Conservation (phyloP, 1,140 invertebrate species). For the Bombus ignitus region DNA sequence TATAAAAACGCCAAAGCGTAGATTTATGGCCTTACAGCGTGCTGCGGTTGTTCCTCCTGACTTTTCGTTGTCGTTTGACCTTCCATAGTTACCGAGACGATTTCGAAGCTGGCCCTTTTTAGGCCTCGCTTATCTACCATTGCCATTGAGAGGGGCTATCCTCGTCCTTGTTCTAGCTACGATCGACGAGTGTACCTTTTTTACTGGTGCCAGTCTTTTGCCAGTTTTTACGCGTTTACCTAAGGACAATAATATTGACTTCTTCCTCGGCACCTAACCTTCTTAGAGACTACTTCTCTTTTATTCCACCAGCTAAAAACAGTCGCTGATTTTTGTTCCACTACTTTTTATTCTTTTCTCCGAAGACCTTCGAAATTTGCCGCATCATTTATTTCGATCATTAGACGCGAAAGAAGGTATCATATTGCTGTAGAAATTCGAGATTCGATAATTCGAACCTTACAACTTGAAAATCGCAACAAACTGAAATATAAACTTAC, state of each 20-base stretch:
- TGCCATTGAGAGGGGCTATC: conserved; percentile 58
- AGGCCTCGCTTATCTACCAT: conserved; percentile 67
- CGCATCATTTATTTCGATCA: background rate
- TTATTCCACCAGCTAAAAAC: background rate
- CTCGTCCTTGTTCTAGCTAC: conserved; percentile 66
- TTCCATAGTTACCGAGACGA: conserved; percentile 57
- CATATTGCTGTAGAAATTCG: too few species aligned
- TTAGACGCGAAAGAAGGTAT: background rate
- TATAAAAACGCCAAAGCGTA: conserved; percentile 32
- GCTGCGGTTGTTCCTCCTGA: conserved; percentile 38
- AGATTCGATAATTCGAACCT: too few species aligned
- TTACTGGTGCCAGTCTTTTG: conserved; percentile 23
- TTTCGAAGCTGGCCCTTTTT: conserved; percentile 45
- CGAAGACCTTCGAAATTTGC: conserved; percentile 9
- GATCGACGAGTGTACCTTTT: conserved; percentile 33
- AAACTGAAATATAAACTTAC: background rate
- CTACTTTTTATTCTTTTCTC: too few species aligned
- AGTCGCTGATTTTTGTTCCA: background rate
- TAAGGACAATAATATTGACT: conserved; percentile 67
- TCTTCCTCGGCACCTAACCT: conserved; percentile 58
- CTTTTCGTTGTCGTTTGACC: conserved; percentile 67
- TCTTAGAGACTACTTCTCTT: conserved; percentile 1
- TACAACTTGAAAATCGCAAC: background rate
- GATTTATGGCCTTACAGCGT: conserved; percentile 56
- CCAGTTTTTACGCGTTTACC: conserved; percentile 54